A percentile compares a stretch with the other conserved stretches of the same genome.
Evolutionary conservation across 2,113 vertebrate species (phyloP).

Genomic region (Azemiops feae): DNA sequence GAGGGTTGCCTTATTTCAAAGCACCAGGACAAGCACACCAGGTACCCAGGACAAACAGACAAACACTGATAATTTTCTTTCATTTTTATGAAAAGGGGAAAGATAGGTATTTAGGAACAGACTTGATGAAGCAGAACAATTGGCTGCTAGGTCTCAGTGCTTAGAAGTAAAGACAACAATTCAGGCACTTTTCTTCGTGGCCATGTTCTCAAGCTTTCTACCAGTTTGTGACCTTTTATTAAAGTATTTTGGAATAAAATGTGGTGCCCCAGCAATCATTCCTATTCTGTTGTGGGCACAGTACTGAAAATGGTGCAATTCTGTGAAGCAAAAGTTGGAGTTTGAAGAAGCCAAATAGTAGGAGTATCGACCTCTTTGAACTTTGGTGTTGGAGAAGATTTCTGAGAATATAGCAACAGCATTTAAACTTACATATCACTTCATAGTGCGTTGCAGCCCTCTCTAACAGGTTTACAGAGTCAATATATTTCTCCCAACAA

Average conservation of each 20-base stretch:
- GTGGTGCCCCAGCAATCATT: neutral
- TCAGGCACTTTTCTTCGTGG: neutral
- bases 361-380: too few species aligned
- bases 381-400: too few species aligned
- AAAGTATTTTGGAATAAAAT: neutral
- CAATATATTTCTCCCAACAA: too few species aligned
- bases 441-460: too few species aligned
- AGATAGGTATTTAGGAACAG: neutral
- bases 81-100: neutral
- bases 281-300: neutral
- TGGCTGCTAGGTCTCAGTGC: neutral
- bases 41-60: neutral
- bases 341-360: too few species aligned
- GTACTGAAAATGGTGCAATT: neutral
- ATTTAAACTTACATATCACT: too few species aligned
- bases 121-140: neutral
- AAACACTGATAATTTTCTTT: neutral
- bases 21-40: neutral
- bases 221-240: neutral
- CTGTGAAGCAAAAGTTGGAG: too few species aligned
- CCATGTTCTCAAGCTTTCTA: neutral
- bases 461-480: too few species aligned
- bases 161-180: neutral
- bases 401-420: too few species aligned
- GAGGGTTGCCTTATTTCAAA: neutral